Evolutionary conservation across 2,888 invertebrate genomes (phyloP), one percentile per base, ranked within the genome.

Genomic region (Pecten maximus): DNA sequence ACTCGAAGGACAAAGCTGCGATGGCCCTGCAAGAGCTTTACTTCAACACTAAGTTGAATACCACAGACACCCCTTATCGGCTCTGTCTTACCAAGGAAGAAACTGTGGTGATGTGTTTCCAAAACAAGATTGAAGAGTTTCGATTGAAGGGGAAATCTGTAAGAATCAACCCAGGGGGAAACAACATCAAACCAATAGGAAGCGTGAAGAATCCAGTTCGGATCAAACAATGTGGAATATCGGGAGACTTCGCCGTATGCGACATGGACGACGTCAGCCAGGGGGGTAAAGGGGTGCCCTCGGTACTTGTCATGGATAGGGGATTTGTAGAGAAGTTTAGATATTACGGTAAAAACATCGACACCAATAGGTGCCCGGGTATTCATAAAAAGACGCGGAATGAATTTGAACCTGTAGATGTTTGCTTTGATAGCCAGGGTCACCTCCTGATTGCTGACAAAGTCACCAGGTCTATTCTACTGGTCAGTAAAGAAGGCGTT

Each of bases 121-220:
- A 74, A 28, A 74, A 74, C 28, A 74, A 28, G 60, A 16, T 74
- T 74, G 28, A 74, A 74, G 60, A 74, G 28, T 74, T 74, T 16
- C 28, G 28, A 16, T 28, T 50, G 16, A 50, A 28, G n/a, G 28
- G 60, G 19, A n/a, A 74, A 28, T 28, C 60, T n/a, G 12, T 74
- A 16, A n/a, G 60, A 74, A 74, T 8, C 4, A 74, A 74, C 12
- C 60, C n/a, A n/a, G 28, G 60, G 0, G 60, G 60, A 4, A 74
- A 4, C 60, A 74, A 74, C n/a, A 74, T 74, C 6, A 74, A 12
- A 28, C 60, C 60, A 74, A 28, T 3, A n/a, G 60, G 60, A 74
- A 74, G n/a, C 28, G 60, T 74, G 60, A 74, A 74, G 60, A 74
- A 28, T 74, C 60, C 28, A n/a, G 60, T 74, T 74, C 60, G 60